Evolutionary conservation across 2,797 vertebrate genomes (phyloP).

Genomic region (Ataeniobius toweri): DNA sequence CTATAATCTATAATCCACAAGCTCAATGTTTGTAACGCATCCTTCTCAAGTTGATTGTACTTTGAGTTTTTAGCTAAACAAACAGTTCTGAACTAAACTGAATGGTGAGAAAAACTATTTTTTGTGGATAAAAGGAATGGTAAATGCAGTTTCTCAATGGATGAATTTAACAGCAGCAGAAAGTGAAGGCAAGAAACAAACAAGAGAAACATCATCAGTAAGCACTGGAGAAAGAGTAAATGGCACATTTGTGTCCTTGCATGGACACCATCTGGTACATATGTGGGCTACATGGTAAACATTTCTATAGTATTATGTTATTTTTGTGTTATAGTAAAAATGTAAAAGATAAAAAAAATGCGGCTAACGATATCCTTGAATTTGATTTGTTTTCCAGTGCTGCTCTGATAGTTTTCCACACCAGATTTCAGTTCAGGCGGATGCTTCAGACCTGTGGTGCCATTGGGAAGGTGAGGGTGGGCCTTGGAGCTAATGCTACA

Average conservation of each 20-base stretch:
- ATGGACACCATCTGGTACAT: slow-evolving; percentile 38
- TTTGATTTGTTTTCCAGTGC: slow-evolving; percentile 52
- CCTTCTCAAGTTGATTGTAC: slow-evolving; percentile 54
- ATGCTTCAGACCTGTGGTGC: slow-evolving; percentile 22
- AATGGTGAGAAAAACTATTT: slow-evolving; percentile 13
- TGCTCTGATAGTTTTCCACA: slow-evolving; percentile 47
- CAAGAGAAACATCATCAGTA: slow-evolving; percentile 33
- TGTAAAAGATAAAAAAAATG: slow-evolving; percentile 27
- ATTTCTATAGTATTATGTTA: slow-evolving; percentile 19
- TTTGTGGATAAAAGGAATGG: background rate
- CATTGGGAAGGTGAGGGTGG: slow-evolving; percentile 54
- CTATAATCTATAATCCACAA: background rate
- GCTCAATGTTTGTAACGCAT: slow-evolving; percentile 10
- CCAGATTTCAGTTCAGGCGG: slow-evolving; percentile 30
- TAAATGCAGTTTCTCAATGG: slow-evolving; percentile 26
- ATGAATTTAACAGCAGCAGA: slow-evolving; percentile 31
- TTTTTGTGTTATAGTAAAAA: slow-evolving; percentile 38
- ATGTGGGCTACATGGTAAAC: slow-evolving; percentile 31
- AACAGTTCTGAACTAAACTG: slow-evolving; percentile 24
- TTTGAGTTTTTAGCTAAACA: slow-evolving; percentile 32
- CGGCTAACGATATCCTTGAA: slow-evolving; percentile 52
- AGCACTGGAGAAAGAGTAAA: slow-evolving; percentile 62
- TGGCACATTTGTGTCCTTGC: slow-evolving; percentile 60
- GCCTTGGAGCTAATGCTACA: slow-evolving; percentile 85
- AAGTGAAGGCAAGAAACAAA: slow-evolving; percentile 51